phyloP scores from a whole-genome alignment of 2,888 invertebrate genomes.

The Melanargia galathea region DNA sequence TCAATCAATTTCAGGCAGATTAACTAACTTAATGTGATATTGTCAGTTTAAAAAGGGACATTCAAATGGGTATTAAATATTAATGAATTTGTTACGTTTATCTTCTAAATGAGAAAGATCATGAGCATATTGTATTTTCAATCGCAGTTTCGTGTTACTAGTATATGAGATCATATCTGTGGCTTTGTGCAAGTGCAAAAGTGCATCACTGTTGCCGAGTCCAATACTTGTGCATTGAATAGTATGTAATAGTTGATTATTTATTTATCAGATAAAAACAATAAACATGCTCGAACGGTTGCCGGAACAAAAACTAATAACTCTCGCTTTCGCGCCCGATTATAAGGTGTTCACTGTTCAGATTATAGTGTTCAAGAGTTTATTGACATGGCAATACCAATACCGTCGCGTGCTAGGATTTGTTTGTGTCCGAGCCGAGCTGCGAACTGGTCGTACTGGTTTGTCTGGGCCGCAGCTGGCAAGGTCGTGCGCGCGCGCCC shows the following conservation, averaged over 20 bases:
- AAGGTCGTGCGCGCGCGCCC: conserved; percentile 73
- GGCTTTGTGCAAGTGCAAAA: too few relatives aligned
- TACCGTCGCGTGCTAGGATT: conserved; percentile 70
- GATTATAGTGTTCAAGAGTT: conserved; percentile 41
- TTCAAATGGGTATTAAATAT: too few relatives aligned
- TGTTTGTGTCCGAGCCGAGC: conserved; percentile 60
- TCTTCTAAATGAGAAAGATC: too few relatives aligned
- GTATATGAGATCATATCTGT: too few relatives aligned
- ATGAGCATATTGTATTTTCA: too few relatives aligned
- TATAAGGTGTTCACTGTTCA: conserved; percentile 26
- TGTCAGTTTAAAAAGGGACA: too few relatives aligned
- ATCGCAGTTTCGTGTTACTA: too few relatives aligned
- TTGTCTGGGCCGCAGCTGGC: conserved; percentile 63
- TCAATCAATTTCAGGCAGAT: too few relatives aligned
- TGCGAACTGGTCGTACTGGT: conserved; percentile 71
- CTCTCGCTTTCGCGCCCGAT: conserved; percentile 37
- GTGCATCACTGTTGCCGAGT: too few relatives aligned
- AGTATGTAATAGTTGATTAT: not conserved
- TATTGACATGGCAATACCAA: conserved; percentile 58
- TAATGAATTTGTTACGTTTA: too few relatives aligned
- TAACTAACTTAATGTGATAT: too few relatives aligned
- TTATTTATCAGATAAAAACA: conserved; percentile 11
- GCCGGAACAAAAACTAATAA: conserved; percentile 26
- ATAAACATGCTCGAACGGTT: conserved; percentile 1
- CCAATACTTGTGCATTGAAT: too few relatives aligned